Percentiles rank a stretch among this genome's conserved stretches.
Evolutionary conservation across 2,888 invertebrate genomes (phyloP).

Genomic region (Euplexia lucipara): DNA sequence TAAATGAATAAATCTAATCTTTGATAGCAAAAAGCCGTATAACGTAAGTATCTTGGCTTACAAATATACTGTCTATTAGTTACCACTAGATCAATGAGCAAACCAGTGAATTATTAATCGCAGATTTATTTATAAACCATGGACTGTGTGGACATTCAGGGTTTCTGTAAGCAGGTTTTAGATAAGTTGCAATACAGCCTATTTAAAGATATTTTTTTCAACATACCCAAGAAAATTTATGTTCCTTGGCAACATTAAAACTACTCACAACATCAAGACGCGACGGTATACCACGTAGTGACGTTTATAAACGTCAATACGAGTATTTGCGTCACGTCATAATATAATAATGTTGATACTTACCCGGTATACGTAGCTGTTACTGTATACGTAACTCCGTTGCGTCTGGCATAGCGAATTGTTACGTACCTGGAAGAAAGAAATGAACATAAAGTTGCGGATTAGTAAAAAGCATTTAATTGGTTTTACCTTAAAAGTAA

Average conservation of each 20-base stretch:
- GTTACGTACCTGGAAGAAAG: constrained; percentile 75
- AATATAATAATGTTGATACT: constrained; percentile 61
- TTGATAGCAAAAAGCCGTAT: constrained; percentile 28
- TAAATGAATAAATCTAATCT: no score
- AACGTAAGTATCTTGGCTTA: constrained; percentile 28
- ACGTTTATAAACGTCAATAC: constrained; percentile 44
- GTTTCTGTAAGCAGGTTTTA: constrained; percentile 38
- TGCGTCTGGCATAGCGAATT: constrained; percentile 67
- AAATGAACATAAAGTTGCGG: constrained; percentile 50
- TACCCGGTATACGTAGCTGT: constrained; percentile 65
- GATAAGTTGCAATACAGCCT: constrained; percentile 5
- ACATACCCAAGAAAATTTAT: constrained; percentile 11
- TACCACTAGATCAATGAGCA: constrained; percentile 32
- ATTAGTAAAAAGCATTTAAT: constrained; percentile 45
- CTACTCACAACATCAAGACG: constrained; percentile 50
- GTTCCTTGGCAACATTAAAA: constrained; percentile 15
- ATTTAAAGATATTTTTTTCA: constrained; percentile 9
- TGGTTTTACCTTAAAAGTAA: constrained; percentile 14
- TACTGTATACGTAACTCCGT: constrained; percentile 63
- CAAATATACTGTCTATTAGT: constrained; percentile 12
- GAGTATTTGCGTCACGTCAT: constrained; percentile 38
- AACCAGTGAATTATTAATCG: neutral
- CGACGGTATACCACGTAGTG: constrained; percentile 25
- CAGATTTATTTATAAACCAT: neutral
- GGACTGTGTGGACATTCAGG: constrained; percentile 7